Evolutionary conservation across 2,797 vertebrate genomes (phyloP).

Genomic region (Sternarchorhynchus goeldii): DNA sequence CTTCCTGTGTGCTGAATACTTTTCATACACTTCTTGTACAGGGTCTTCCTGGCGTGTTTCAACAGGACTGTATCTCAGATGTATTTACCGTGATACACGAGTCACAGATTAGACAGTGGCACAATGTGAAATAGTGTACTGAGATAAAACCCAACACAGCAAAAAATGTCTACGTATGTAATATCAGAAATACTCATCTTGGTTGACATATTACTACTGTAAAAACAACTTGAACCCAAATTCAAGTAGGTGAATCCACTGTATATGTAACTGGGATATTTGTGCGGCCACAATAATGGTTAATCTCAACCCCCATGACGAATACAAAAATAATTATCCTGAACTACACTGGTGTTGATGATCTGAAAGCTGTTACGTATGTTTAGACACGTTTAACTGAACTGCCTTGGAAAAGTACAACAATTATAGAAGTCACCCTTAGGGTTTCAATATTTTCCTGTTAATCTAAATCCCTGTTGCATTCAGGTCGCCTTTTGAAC

Average conservation of each 20-base stretch:
- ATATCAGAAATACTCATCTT: constrained; percentile 14
- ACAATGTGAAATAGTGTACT: constrained; percentile 15
- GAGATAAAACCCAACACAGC: constrained; percentile 9
- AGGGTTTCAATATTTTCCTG: neutral
- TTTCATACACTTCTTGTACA: neutral
- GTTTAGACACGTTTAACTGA: no score
- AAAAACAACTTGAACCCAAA: no score
- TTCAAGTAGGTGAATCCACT: constrained; percentile 26
- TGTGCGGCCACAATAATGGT: no score
- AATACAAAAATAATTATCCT: no score
- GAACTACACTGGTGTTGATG: no score
- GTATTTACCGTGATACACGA: constrained; percentile 23
- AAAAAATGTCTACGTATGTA: neutral
- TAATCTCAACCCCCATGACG: no score
- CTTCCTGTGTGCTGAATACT: neutral
- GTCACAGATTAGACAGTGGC: constrained; percentile 28
- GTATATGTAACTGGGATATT: neutral
- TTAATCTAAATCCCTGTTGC: neutral
- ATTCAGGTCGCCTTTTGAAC: neutral
- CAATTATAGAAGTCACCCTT: neutral
- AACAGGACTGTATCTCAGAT: constrained; percentile 20
- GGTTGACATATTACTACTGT: neutral
- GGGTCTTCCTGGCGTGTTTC: constrained; percentile 33
- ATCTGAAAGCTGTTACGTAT: no score
- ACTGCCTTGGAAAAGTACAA: no score